phyloP scores from a whole-genome alignment of 2,113 vertebrate genomes.

The Pluvianellus socialis region DNA sequence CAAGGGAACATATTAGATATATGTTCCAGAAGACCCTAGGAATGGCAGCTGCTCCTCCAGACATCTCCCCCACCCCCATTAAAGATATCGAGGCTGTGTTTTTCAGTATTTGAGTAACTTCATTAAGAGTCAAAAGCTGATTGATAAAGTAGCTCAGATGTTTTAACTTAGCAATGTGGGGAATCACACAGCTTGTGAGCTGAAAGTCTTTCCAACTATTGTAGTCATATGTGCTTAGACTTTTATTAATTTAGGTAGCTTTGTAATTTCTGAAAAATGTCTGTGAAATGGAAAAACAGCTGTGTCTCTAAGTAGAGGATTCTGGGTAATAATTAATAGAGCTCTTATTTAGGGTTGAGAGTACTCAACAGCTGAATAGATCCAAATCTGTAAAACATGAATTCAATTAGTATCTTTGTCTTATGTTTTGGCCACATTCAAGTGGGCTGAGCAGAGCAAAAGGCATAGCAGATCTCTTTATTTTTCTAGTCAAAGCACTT shows the following conservation, averaged over 20 bases:
- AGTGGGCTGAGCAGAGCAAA: conserved; percentile 28
- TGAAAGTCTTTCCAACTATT: background rate
- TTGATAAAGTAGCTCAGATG: background rate
- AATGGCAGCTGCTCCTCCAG: background rate
- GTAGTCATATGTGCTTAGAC: background rate
- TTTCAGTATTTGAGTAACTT: background rate
- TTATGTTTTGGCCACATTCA: conserved; percentile 26
- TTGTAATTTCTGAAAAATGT: conserved; percentile 18
- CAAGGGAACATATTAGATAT: background rate
- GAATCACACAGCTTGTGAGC: background rate
- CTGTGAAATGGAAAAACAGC: background rate
- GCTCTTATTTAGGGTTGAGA: conserved; percentile 27
- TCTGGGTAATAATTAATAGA: conserved; percentile 51
- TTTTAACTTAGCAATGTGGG: background rate
- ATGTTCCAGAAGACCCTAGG: background rate
- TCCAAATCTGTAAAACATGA: background rate
- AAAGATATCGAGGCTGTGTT: background rate
- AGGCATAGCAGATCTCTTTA: background rate
- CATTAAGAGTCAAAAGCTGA: background rate
- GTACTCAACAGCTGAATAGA: conserved; percentile 22
- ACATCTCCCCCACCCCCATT: background rate
- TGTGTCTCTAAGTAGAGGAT: background rate
- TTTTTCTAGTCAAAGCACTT: conserved; percentile 31
- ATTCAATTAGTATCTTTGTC: conserved; percentile 38
- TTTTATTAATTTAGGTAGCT: conserved; percentile 9